Conservation (phyloP, 2,888 invertebrate species). For the Artemia sinica region DNA sequence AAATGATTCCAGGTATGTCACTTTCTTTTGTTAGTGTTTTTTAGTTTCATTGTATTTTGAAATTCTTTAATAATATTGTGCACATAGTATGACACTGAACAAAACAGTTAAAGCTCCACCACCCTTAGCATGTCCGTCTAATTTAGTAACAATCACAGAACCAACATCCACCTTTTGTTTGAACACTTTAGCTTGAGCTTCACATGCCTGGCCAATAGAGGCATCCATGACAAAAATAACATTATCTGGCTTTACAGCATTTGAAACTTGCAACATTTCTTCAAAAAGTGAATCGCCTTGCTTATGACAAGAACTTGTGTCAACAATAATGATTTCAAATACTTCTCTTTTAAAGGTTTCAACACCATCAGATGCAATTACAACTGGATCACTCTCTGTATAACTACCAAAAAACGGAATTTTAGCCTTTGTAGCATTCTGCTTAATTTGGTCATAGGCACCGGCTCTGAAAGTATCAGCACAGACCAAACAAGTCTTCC, state of each 20-base stretch:
- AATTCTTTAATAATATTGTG: neutral
- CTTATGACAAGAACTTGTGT: conserved; percentile 96
- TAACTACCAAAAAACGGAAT: conserved; percentile 99
- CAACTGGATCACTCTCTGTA: conserved; percentile 96
- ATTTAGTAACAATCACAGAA: conserved; percentile 95
- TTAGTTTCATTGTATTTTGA: conserved; percentile 16
- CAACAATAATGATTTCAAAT: conserved; percentile 98
- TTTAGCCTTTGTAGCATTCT: conserved; percentile 94
- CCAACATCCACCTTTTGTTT: conserved; percentile 98
- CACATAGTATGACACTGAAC: neutral
- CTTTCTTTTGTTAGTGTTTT: neutral
- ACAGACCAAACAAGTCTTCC: conserved; percentile 96
- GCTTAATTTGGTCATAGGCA: conserved; percentile 98
- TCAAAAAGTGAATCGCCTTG: conserved; percentile 98
- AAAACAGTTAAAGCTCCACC: conserved; percentile 97
- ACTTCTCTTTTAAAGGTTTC: conserved; percentile 97
- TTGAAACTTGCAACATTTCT: conserved; percentile 98
- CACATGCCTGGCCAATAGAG: conserved; percentile 92
- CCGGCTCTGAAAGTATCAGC: conserved; percentile 99
- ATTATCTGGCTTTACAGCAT: conserved; percentile 90
- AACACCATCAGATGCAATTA: conserved; percentile 96
- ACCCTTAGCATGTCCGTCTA: conserved; percentile 98
- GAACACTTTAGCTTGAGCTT: conserved; percentile 85
- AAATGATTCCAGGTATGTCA: conserved; percentile 31
- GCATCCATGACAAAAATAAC: conserved; percentile 98